These are phyloP conservation scores for Chymomyza procnemis DNA, from an alignment of 2,888 invertebrate species.

Conservation along the genomic window DNA sequence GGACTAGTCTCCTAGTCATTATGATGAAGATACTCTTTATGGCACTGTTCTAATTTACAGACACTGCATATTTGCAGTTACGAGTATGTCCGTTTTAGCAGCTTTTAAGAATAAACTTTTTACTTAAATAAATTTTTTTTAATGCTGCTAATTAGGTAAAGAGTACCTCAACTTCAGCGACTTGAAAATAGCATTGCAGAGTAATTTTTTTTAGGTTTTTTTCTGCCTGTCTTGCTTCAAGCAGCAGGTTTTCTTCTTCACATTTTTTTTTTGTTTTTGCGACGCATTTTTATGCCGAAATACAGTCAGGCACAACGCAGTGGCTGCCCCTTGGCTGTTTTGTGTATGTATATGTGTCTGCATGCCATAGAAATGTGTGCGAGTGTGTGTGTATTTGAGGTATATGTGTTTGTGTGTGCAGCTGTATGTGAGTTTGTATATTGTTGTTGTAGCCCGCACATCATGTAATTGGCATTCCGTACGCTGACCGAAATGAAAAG, in stretches of 20 bases:
- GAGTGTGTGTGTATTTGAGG: neutral
- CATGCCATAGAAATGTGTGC: neutral
- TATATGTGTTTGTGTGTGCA: neutral
- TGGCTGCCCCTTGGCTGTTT: neutral
- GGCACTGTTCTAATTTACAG: too few relatives aligned
- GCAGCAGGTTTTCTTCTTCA: conserved; percentile 3
- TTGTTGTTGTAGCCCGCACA: conserved; percentile 38
- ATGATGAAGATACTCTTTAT: too few relatives aligned
- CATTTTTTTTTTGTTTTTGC: conserved; percentile 13
- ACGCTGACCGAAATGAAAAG: conserved; percentile 71
- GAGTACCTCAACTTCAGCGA: neutral
- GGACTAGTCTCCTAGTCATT: too few relatives aligned
- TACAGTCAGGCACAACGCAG: neutral
- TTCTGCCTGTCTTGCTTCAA: neutral
- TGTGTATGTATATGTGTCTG: neutral
- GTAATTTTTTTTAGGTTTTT: neutral
- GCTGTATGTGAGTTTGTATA: neutral
- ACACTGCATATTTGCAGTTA: too few relatives aligned
- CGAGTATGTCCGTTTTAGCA: neutral
- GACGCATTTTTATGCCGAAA: conserved; percentile 14
- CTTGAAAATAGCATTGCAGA: neutral
- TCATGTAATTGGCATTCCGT: conserved; percentile 73
- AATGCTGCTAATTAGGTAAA: neutral
- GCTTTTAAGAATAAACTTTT: neutral
- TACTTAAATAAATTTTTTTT: too few relatives aligned